These are phyloP conservation scores for Eulemur mongoz DNA, from an alignment of 2,797 vertebrate genomes.

Conservation along the genomic window DNA sequence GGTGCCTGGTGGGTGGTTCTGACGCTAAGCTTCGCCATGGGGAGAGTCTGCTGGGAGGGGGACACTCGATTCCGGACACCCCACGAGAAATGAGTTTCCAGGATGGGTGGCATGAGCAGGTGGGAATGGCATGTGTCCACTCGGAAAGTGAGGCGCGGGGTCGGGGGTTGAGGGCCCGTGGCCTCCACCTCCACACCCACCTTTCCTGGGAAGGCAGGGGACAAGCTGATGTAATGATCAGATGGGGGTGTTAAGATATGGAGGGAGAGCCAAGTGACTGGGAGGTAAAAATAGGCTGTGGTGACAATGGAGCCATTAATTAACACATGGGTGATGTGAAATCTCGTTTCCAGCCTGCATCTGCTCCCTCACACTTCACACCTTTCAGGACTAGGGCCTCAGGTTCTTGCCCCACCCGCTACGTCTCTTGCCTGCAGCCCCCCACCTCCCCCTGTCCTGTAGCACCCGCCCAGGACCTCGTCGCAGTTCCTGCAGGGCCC, in stretches of 20 bases:
- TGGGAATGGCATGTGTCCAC: not conserved
- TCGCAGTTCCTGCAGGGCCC: not conserved
- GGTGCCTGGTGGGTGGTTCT: not conserved
- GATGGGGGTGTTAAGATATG: constrained; percentile 82
- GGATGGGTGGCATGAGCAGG: not conserved
- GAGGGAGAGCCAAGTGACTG: constrained; percentile 79
- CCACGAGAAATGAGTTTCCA: not conserved
- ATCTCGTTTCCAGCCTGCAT: constrained; percentile 80
- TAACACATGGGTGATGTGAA: constrained; percentile 77
- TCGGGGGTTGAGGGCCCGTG: not conserved
- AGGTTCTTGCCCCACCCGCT: constrained; percentile 6
- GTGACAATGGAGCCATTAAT: constrained; percentile 82
- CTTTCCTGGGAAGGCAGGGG: constrained; percentile 53
- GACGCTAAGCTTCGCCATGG: not conserved
- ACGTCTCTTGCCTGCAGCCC: not conserved
- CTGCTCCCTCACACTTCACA: constrained; percentile 75
- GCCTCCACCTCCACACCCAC: not conserved
- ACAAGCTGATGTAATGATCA: constrained; percentile 67
- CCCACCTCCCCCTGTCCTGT: not conserved
- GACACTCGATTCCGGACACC: not conserved
- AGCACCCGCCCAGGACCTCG: not conserved
- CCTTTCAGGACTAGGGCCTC: constrained; percentile 63
- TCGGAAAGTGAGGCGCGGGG: not conserved
- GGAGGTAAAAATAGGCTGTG: constrained; percentile 83
- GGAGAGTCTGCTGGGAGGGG: not conserved